Base-by-base conservation (phyloP, 2,888 invertebrate genomes). In the Clistopyga incitator region DNA sequence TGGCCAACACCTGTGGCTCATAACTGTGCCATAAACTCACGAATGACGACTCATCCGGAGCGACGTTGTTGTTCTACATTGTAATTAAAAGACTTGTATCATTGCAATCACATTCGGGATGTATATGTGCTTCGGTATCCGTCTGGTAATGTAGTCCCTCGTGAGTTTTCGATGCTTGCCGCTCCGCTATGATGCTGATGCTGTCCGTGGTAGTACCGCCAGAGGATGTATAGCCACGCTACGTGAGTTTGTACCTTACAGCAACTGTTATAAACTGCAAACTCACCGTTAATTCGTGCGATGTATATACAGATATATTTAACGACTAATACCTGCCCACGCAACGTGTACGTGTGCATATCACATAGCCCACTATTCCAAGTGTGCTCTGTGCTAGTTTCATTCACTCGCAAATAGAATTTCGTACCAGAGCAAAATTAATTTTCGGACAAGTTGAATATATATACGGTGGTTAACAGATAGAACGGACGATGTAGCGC, bases 11-110 rank as follows among this genome's bases (percentile, higher is more conserved):
- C 67, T 67, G 67, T 67, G 47, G 67, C 67, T 25, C 67, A 23
- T 23, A 25, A 20, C 10, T 20, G 38, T 64, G 10, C 20, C 64
- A 23, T 47, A 67, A 45, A 47, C 67, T 45, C 47, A 23, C 25
- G 67, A 67, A 67, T 25, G 47, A 15, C 47, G 67, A 67, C 13
- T 67, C 47, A 67, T 67, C 25, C 45, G 23, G 23, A 15, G 6
- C 47, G 15, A 45, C 67, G 25, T 45, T 47, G 71, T 61, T 64
- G 72, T 74, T 78, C 42, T n/a, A 52, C 77, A 59, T 68, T 65
- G 52, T 56, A 82, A 82, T 82, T 78, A 72, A 78, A 82, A 77
- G 72, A 67, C 67, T 74, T 67, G 42, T 52, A 67, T 68, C 25
- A 68, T 72, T 45, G 72, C 67, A 68, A 82, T 82, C 68, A 61